These are phyloP conservation scores for Condylostylus longicornis DNA, from an alignment of 1,140 invertebrate species.

Conservation along the genomic window DNA sequence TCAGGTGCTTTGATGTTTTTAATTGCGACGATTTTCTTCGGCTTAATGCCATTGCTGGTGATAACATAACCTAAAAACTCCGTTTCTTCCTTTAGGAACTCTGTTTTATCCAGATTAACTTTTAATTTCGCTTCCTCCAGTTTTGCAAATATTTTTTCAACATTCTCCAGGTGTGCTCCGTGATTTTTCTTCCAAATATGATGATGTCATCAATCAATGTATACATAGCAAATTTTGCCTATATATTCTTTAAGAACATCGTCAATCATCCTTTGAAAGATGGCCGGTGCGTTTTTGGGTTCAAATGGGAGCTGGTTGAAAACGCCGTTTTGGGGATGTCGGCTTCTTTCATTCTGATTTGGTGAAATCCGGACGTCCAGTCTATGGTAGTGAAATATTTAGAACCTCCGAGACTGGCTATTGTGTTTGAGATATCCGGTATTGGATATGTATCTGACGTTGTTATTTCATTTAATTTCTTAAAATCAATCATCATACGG, in stretches of 20 bases:
- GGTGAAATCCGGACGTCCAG: constrained; percentile 33
- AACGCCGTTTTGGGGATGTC: constrained; percentile 28
- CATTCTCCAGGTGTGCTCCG: background rate
- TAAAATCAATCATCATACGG: constrained; percentile 20
- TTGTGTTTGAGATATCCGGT: constrained; percentile 32
- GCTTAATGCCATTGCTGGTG: constrained; percentile 1
- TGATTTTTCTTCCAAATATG: constrained; percentile 4
- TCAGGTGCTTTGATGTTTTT: background rate
- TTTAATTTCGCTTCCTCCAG: constrained; percentile 1
- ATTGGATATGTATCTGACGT: constrained; percentile 34
- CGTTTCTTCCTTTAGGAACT: constrained; percentile 1
- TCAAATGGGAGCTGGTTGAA: constrained; percentile 28
- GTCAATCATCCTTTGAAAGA: constrained; percentile 33
- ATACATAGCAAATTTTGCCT: constrained; percentile 20
- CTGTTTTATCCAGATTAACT: constrained; percentile 2
- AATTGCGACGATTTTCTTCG: constrained; percentile 2
- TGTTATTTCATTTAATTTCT: constrained; percentile 19
- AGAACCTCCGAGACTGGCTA: constrained; percentile 28
- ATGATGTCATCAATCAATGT: constrained; percentile 19
- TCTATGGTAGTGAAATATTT: constrained; percentile 34
- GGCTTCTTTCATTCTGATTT: constrained; percentile 25
- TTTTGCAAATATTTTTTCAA: background rate
- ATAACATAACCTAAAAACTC: constrained; percentile 4
- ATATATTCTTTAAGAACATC: constrained; percentile 18
- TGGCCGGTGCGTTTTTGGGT: constrained; percentile 26